Evolutionary conservation across 2,113 vertebrate species (phyloP).

Genomic region (Rhinolophus sinicus): DNA sequence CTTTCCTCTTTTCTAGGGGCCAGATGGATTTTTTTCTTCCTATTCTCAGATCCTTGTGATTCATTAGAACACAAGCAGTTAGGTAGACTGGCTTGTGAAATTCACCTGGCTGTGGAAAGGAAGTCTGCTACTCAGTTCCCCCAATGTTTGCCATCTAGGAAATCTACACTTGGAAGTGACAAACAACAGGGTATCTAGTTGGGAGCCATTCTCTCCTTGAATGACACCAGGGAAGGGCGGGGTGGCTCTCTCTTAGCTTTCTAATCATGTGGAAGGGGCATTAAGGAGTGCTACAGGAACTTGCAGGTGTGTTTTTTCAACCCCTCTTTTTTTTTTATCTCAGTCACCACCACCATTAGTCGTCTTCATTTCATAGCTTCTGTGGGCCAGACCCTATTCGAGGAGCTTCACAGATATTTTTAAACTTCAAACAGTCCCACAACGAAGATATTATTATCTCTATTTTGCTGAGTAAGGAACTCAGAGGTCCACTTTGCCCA

Average conservation of each 20-base stretch:
- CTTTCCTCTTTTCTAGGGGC: neutral
- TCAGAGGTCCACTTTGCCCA: neutral
- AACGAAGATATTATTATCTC: neutral
- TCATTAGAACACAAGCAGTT: neutral
- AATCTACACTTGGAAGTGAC: neutral
- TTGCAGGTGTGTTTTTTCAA: neutral
- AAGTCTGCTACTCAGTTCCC: neutral
- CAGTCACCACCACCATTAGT: neutral
- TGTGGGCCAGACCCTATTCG: neutral
- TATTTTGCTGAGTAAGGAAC: neutral
- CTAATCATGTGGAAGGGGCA: slow-evolving; percentile 21
- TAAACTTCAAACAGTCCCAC: neutral
- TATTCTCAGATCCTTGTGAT: neutral
- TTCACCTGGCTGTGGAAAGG: neutral
- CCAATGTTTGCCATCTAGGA: neutral
- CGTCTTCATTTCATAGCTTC: neutral
- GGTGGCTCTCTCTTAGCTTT: neutral
- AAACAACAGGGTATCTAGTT: neutral
- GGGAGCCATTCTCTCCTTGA: neutral
- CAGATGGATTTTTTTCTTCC: neutral
- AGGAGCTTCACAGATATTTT: neutral
- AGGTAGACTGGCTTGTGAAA: neutral
- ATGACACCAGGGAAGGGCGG: neutral
- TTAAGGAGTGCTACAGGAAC: neutral
- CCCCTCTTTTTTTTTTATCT: neutral